Base-by-base conservation (phyloP, 2,888 invertebrate genomes). In the Drosophila ochracea region DNA sequence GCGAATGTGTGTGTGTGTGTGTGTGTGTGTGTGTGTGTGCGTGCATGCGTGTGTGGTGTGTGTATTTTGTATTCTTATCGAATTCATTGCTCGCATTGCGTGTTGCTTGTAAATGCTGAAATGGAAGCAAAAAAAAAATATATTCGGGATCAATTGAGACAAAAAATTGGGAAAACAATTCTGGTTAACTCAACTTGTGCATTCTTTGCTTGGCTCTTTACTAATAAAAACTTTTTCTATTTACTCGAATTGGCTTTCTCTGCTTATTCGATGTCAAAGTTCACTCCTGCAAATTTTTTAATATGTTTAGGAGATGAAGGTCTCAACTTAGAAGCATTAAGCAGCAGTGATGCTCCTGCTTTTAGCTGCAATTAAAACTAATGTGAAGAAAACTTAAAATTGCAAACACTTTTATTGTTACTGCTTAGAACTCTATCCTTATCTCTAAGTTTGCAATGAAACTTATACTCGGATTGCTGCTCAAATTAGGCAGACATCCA, bases 61-160 rank as follows among this genome's bases (percentile, higher is more conserved):
- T n/a, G 25, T 53, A 25, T 10, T 63, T 39, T 69, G 68, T 50
- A 33, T 43, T 55, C 39, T 37, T 57, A 62, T 35, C 59, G 35
- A 16, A 68, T 55, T 63, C 39, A 57, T 47, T 50, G 43, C 6
- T 43, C 25, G 35, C 50, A 43, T 64, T 52, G 55, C 50, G 43
- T 33, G 28, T 54, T 52, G 43, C 30, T 30, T 43, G n/a, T 30
- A 19, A 21, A 47, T 28, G 1, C 60, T 49, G 35, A 19, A 35
- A 19, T 21, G 33, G 2, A 35, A 31, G 47, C 21, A 4, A 21
- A 7, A 60, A 5, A 43, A 43, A 49, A 3, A 54, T 4, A n/a
- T 33, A 16, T 47, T 16, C 11, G n/a, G 31, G 5, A 30, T 19
- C 21, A 55, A 43, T 53, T 52, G 33, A 57, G 41, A 47, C 43